Conservation (phyloP, 2,113 vertebrate genomes). For the Alosa alosa region DNA sequence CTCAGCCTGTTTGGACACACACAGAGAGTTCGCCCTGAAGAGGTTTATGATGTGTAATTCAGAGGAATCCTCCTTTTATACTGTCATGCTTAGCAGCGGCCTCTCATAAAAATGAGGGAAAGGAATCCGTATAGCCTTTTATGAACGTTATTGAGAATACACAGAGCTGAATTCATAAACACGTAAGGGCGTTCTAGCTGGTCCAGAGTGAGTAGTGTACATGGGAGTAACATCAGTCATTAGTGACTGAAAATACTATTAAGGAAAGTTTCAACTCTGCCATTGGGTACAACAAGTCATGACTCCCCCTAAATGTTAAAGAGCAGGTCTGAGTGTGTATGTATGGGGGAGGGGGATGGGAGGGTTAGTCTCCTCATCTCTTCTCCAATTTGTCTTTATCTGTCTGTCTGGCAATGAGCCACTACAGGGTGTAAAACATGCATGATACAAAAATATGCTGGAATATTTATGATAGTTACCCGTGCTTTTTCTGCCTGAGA, state of each 20-base stretch:
- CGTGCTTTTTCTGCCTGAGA: neutral
- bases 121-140: neutral
- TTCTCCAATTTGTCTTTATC: neutral
- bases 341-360: too few species aligned
- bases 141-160: neutral
- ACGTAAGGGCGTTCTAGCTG: neutral
- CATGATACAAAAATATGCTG: neutral
- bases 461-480: neutral
- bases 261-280: neutral
- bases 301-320: too few species aligned
- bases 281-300: too few species aligned
- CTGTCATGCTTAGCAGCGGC: neutral
- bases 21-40: neutral
- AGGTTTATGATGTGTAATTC: neutral
- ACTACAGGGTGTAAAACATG: neutral
- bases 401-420: neutral
- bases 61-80: neutral
- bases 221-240: neutral
- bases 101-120: neutral
- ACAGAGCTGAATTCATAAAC: neutral
- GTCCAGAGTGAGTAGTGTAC: neutral
- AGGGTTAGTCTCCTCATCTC: neutral
- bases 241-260: neutral
- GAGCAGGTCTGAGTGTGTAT: neutral
- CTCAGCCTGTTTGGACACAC: neutral